Conservation (phyloP, 1,140 invertebrate species). For the Ctenoplectra terminalis region DNA sequence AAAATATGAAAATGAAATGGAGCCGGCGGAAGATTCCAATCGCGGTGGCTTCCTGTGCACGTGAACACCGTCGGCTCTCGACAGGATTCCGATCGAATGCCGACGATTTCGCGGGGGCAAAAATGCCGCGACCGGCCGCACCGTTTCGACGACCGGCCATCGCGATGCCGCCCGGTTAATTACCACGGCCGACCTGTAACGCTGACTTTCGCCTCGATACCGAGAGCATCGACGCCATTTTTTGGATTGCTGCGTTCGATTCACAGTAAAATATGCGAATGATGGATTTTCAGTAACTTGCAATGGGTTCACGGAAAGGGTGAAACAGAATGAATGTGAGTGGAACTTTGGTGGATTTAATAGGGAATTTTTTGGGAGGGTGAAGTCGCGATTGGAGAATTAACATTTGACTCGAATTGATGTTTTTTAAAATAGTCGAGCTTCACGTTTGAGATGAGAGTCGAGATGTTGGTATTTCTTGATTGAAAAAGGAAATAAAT, state of each 20-base stretch:
- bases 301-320: not conserved
- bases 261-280: not conserved
- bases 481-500: no score
- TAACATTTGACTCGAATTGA: no score
- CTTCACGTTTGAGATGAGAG: no score
- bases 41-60: conserved; percentile 49
- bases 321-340: not conserved
- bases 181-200: conserved; percentile 17
- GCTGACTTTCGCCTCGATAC: conserved; percentile 4
- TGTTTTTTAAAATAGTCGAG: no score
- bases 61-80: conserved; percentile 30
- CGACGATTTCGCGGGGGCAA: conserved; percentile 45
- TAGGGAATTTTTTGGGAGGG: no score
- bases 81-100: conserved; percentile 46
- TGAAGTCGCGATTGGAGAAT: no score
- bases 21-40: conserved; percentile 53
- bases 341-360: no score
- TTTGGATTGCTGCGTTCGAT: not conserved
- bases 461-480: no score
- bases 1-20: conserved; percentile 54
- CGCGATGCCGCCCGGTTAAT: conserved; percentile 35
- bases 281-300: not conserved
- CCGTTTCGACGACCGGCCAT: no score
- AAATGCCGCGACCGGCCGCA: no score
- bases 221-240: not conserved